Evolutionary conservation across 2,888 invertebrate genomes (phyloP).

Genomic region (Drosophila austrosaltans): DNA sequence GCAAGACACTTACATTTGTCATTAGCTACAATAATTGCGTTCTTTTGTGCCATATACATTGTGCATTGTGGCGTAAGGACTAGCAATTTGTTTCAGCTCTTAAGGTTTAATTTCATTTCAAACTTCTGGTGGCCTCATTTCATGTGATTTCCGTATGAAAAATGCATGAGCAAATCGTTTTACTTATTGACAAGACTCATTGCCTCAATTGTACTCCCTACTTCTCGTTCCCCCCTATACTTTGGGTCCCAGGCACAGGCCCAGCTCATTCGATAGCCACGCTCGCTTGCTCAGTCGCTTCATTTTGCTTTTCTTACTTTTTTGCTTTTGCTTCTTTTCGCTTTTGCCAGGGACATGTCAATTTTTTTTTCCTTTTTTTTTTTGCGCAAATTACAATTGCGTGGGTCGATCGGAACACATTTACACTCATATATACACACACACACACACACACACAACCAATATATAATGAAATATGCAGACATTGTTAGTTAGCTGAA

Average conservation of each 20-base stretch:
- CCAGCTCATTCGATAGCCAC: background rate
- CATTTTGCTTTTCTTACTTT: background rate
- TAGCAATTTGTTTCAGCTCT: conserved; percentile 23
- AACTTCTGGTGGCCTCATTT: conserved; percentile 30
- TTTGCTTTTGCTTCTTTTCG: conserved; percentile 22
- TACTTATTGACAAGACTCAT: conserved; percentile 44
- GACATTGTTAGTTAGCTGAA: conserved; percentile 51
- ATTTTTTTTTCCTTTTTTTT: conserved; percentile 39
- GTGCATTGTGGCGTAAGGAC: background rate
- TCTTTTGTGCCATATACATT: conserved; percentile 3
- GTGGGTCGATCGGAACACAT: conserved; percentile 59
- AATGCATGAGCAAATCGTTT: conserved; percentile 42
- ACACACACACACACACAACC: background rate
- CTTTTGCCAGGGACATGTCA: conserved; percentile 58
- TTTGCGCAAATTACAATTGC: conserved; percentile 70
- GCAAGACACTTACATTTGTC: background rate
- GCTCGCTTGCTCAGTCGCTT: background rate
- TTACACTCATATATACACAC: conserved; percentile 3
- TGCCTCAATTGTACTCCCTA: conserved; percentile 6
- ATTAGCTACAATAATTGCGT: conserved; percentile 14
- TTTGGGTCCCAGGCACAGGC: background rate
- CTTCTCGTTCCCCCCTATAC: background rate
- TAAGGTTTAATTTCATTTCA: conserved; percentile 17
- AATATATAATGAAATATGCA: conserved; percentile 71
- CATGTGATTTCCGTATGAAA: conserved; percentile 64